A percentile compares a stretch with the other conserved stretches of the same genome.
phyloP scores from a whole-genome alignment of 2,797 vertebrate genomes.

The Serranus cabrilla region DNA sequence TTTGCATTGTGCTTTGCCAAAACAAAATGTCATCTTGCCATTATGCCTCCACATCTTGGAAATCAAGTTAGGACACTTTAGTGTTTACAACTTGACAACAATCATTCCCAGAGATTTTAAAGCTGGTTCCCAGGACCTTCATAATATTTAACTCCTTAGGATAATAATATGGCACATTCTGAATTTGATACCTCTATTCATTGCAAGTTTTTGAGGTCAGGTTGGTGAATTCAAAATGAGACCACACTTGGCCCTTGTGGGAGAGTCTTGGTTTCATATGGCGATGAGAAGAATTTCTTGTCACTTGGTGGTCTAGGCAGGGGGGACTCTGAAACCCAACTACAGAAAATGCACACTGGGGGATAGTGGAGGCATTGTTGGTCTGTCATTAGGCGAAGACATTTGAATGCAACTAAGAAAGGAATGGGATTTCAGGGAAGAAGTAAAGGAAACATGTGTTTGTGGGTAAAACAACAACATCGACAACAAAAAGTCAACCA shows the following conservation, averaged over 20 bases:
- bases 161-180: conserved; percentile 33
- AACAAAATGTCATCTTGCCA: conserved; percentile 25
- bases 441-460: conserved; percentile 48
- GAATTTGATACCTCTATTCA: conserved; percentile 51
- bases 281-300: conserved; percentile 48
- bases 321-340: conserved; percentile 43
- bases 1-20: conserved; percentile 2
- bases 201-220: conserved; percentile 47
- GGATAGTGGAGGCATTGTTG: conserved; percentile 56
- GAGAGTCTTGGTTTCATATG: conserved; percentile 53
- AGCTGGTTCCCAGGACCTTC: conserved; percentile 44
- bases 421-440: conserved; percentile 23
- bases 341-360: conserved; percentile 33
- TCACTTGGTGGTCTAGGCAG: conserved; percentile 50
- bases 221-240: conserved; percentile 50
- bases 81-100: conserved; percentile 43
- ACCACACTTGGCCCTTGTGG: conserved; percentile 34
- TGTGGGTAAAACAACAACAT: conserved; percentile 26
- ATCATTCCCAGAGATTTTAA: conserved; percentile 27
- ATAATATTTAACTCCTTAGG: conserved; percentile 26
- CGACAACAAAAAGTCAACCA: conserved; percentile 20
- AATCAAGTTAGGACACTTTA: conserved; percentile 22
- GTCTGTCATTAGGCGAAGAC: conserved; percentile 34
- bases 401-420: conserved; percentile 33
- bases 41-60: conserved; percentile 28